Evolutionary conservation across 2,888 invertebrate genomes (phyloP), one percentile per base, ranked within the genome.

Genomic region (Rotaria socialis): DNA sequence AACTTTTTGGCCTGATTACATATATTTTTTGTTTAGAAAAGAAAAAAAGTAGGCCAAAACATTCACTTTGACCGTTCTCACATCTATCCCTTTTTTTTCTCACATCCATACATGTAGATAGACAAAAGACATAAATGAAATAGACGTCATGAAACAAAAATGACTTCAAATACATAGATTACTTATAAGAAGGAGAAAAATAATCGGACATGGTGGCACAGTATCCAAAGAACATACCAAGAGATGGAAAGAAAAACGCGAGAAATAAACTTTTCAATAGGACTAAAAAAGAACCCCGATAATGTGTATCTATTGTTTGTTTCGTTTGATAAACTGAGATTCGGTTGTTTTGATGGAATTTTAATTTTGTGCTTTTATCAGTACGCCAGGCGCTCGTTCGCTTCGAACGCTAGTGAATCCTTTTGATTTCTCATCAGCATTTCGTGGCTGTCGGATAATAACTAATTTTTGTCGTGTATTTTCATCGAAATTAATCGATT

Each of bases 391-490:
- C 60, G 47, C 4, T n/a, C 86, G 86, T 50, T 85, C 85, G 35
- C 43, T 80, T 24, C 85, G 41, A 16, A 47, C n/a, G 52, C 56
- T 86, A 55, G 74, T 56, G 80, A 86, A 86, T 22, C 85, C 85
- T 60, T 86, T 86, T 43, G 85, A n/a, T 75, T 86, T 86, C n/a
- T 56, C 86, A 74, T 86, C 86, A 35, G 86, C 85, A 56, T 86
- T 86, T 52, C 85, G 41, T 60, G 86, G 86, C 3, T 84, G 80
- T 43, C 86, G 75, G 52, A 55, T 58, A 22, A 86, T n/a, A 60
- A 86, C 58, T 43, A 86, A 52, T 55, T 85, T 85, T 58, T 86
- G 85, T n/a, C 86, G 56, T 16, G 55, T 86, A 43, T 85, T 58
- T 14, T 86, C 85, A 84, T 86, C 86, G 56, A 86, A 74, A 84